phyloP scores from a whole-genome alignment of 2,888 invertebrate species.

The Lypha dubia region DNA sequence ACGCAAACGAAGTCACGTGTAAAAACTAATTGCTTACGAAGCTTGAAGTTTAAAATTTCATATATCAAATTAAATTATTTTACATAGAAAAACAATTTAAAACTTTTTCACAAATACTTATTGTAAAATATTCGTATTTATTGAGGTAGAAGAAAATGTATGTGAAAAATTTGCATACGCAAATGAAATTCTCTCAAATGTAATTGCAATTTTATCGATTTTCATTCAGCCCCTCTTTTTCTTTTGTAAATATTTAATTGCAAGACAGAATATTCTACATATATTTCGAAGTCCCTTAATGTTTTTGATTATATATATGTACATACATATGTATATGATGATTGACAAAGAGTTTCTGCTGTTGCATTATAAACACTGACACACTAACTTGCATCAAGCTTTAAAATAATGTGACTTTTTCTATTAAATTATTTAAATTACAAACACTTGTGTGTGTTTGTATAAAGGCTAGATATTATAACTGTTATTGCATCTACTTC shows the following conservation, averaged over 20 bases:
- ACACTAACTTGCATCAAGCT: background rate
- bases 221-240: constrained; percentile 1
- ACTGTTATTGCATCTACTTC: background rate
- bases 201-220: constrained; percentile 60
- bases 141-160: background rate
- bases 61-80: too few relatives aligned
- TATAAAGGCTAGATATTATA: too few relatives aligned
- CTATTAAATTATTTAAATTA: constrained; percentile 24
- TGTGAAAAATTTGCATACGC: background rate
- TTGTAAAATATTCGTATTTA: background rate
- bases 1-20: too few relatives aligned
- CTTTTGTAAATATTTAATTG: constrained; percentile 1
- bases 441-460: too few relatives aligned
- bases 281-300: background rate
- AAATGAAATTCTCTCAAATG: constrained; percentile 17
- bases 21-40: too few relatives aligned
- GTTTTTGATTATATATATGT: constrained; percentile 23
- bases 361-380: background rate
- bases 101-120: background rate
- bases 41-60: too few relatives aligned
- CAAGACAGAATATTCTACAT: background rate
- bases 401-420: background rate
- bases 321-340: too few relatives aligned
- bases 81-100: too few relatives aligned
- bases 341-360: background rate